Evolutionary conservation across 2,113 vertebrate species (phyloP), one percentile per base, ranked within the genome.

Genomic region (Gorsachius goisagi): DNA sequence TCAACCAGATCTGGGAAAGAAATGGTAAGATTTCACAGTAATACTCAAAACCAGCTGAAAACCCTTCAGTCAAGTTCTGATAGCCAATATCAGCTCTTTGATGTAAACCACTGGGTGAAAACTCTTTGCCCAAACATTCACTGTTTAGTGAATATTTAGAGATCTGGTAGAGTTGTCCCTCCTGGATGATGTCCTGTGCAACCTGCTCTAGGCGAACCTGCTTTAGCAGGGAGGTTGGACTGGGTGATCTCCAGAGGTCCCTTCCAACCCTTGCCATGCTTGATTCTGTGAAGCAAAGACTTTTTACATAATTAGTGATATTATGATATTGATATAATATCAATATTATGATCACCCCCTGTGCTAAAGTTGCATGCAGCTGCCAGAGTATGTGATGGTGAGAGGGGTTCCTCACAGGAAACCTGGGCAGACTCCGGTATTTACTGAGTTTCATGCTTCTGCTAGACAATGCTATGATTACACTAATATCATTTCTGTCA

Each of bases 401-500:
- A 82, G 32, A 28, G 32, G 2, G 1, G 9, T 3, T 73, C 68
- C 84, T 62, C 47, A 18, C 1, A 3, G 59, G 35, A 88, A 58
- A 83, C 23, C 68, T 33, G 15, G 5, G 30, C 58, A 60, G 23
- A n/a, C 47, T 28, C 62, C n/a, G 18, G 11, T 63, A n/a, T 87
- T 93, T 68, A 84, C 33, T 66, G 80, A 80, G 66, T 92, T 91
- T 32, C 63, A 27, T 20, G 67, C 28, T 76, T 89, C 67, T 87
- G 55, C 14, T 9, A 68, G 45, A 62, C 49, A 87, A 47, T 52
- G 17, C 35, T 73, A 33, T 3, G 5, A 73, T 82, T 85, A 53
- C 37, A 55, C 39, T 82, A 85, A 87, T 92, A 81, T 33, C 18
- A 69, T 82, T 94, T 91, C 71, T 88, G 92, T 68, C 77, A 92